Percentiles rank a stretch among this genome's conserved stretches.
phyloP scores from a whole-genome alignment of 2,888 invertebrate species.

The Spatulosminthurus flaviceps region DNA sequence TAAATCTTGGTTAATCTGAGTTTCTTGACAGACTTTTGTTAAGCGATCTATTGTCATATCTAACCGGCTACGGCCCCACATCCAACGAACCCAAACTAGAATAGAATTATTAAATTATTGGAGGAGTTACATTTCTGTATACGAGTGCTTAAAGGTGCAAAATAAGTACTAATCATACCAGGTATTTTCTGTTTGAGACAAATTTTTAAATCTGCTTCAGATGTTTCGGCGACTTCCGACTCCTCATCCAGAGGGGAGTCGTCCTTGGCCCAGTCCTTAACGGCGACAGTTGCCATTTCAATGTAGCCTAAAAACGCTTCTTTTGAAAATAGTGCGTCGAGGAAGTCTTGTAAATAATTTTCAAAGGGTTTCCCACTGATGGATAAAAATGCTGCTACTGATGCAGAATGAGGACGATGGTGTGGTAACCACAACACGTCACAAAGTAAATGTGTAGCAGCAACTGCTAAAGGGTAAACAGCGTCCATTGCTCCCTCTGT shows the following conservation, averaged over 20 bases:
- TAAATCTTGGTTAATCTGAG: conserved; percentile 60
- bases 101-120: neutral
- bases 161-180: conserved; percentile 50
- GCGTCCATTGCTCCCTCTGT: conserved; percentile 37
- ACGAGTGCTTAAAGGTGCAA: no score
- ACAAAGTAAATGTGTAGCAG: conserved; percentile 60
- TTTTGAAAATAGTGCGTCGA: conserved; percentile 59
- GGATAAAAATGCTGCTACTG: conserved; percentile 61
- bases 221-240: conserved; percentile 44
- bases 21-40: conserved; percentile 61
- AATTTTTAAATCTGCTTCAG: conserved; percentile 59
- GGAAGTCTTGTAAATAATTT: conserved; percentile 60
- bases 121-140: no score
- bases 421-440: conserved; percentile 63
- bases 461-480: conserved; percentile 61
- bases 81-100: conserved; percentile 63
- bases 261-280: conserved; percentile 54
- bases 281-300: conserved; percentile 55
- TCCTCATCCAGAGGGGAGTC: conserved; percentile 43
- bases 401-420: conserved; percentile 61
- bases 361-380: conserved; percentile 63
- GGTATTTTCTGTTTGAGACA: conserved; percentile 61
- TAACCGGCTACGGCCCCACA: conserved; percentile 62
- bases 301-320: conserved; percentile 59
- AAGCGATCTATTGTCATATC: conserved; percentile 63